Conservation (phyloP, 2,888 invertebrate species). For the Tridacna crocea region DNA sequence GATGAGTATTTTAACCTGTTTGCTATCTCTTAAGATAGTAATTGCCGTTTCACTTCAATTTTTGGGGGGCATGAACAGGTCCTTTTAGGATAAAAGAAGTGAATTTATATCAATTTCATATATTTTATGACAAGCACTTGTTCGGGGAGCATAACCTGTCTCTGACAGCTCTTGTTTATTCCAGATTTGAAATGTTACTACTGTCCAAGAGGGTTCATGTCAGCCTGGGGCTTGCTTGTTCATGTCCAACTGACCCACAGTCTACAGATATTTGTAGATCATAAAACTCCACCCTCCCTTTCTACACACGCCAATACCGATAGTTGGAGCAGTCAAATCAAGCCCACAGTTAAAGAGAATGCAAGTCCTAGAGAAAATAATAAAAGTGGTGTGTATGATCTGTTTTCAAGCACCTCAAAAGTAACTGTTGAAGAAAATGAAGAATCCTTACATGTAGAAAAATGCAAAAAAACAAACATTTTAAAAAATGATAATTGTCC, state of each 20-base stretch:
- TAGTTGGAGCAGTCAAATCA: background rate
- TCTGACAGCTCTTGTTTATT: background rate
- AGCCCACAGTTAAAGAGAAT: background rate
- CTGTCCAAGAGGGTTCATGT: constrained; percentile 77
- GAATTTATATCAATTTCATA: too few relatives aligned
- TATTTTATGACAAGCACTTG: too few relatives aligned
- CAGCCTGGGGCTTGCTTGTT: constrained; percentile 79
- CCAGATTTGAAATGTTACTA: constrained; percentile 75
- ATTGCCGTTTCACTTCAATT: too few relatives aligned
- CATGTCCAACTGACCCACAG: constrained; percentile 80
- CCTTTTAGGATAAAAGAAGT: too few relatives aligned
- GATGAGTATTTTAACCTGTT: too few relatives aligned
- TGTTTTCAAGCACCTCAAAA: too few relatives aligned
- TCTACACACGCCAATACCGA: background rate
- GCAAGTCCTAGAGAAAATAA: background rate
- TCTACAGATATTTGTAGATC: constrained; percentile 74
- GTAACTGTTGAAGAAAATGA: too few relatives aligned
- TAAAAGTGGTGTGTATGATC: background rate
- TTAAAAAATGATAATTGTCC: too few relatives aligned
- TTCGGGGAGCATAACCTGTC: background rate
- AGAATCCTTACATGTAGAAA: too few relatives aligned
- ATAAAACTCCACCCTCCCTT: constrained; percentile 27
- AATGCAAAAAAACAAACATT: too few relatives aligned
- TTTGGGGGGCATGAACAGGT: too few relatives aligned
- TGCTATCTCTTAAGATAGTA: too few relatives aligned